These are phyloP conservation scores for Drosophila rellima DNA, from an alignment of 2,888 invertebrate species.

Conservation along the genomic window DNA sequence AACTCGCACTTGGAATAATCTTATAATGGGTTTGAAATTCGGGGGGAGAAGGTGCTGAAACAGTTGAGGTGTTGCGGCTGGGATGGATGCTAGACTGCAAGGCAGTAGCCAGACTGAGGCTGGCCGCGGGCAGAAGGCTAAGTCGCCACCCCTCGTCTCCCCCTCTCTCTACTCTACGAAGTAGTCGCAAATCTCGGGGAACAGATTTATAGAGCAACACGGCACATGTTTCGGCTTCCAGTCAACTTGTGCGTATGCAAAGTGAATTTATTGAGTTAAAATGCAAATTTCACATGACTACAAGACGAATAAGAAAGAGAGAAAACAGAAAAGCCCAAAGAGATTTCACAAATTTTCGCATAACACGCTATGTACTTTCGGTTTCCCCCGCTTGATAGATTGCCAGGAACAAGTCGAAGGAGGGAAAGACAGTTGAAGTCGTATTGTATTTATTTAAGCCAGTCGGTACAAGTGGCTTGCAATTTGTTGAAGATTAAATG, in stretches of 20 bases:
- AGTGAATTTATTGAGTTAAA: slow-evolving; percentile 85
- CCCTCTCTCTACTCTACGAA: background rate
- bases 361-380: slow-evolving; percentile 66
- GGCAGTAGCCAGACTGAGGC: slow-evolving; percentile 54
- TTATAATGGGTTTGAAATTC: slow-evolving; percentile 47
- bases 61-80: slow-evolving; percentile 34
- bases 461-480: slow-evolving; percentile 78
- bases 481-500: slow-evolving; percentile 81
- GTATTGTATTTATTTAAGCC: slow-evolving; percentile 76
- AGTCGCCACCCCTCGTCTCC: slow-evolving; percentile 33
- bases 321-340: slow-evolving; percentile 40
- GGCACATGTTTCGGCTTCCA: slow-evolving; percentile 68
- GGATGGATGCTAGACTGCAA: slow-evolving; percentile 28
- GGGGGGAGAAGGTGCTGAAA: slow-evolving; percentile 8
- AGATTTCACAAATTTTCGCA: slow-evolving; percentile 78
- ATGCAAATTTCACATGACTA: slow-evolving; percentile 83
- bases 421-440: slow-evolving; percentile 34
- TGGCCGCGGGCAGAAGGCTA: slow-evolving; percentile 48
- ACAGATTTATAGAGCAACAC: slow-evolving; percentile 79
- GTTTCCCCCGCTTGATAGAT: slow-evolving; percentile 67
- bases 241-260: slow-evolving; percentile 79
- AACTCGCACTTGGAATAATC: slow-evolving; percentile 70
- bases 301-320: slow-evolving; percentile 28
- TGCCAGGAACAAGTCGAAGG: slow-evolving; percentile 46
- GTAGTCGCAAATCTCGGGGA: slow-evolving; percentile 35